Percentiles rank a stretch among this genome's conserved stretches.
These are phyloP conservation scores for Tragelaphus imberbis DNA, from an alignment of 2,113 vertebrate species.

Conservation along the genomic window DNA sequence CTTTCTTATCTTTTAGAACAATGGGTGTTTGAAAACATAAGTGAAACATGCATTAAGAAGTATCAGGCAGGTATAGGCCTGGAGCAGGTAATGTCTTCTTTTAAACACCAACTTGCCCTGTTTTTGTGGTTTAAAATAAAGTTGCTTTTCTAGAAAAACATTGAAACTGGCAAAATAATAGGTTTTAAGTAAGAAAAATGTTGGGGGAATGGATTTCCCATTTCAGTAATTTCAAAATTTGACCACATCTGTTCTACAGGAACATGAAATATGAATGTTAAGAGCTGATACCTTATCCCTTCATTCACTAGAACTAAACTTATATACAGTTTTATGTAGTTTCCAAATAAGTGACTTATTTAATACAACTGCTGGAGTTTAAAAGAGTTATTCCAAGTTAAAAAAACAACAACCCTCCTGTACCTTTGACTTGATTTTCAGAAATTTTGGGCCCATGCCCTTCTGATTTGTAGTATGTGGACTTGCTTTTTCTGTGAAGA, in stretches of 20 bases:
- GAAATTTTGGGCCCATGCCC: not conserved
- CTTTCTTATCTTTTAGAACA: not conserved
- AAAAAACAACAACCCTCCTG: not conserved
- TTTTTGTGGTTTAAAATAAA: constrained; percentile 10
- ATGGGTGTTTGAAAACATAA: not conserved
- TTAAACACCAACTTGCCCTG: not conserved
- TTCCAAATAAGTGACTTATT: not conserved
- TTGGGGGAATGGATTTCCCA: not conserved
- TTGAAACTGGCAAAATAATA: not conserved
- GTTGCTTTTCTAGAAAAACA: not conserved
- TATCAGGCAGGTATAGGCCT: not conserved
- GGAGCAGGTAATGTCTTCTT: not conserved
- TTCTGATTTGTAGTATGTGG: not conserved
- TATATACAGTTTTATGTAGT: not conserved
- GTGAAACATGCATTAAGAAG: not conserved
- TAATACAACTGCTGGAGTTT: not conserved
- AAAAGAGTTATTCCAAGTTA: not conserved
- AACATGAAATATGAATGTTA: not conserved
- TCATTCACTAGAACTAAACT: not conserved
- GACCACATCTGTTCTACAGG: not conserved
- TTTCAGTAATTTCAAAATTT: not conserved
- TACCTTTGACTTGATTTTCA: constrained; percentile 59
- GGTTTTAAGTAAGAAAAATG: not conserved
- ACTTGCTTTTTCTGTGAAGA: constrained; percentile 51
- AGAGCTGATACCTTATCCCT: not conserved